phyloP scores from a whole-genome alignment of 2,888 invertebrate species.

The Clunio marinus region DNA sequence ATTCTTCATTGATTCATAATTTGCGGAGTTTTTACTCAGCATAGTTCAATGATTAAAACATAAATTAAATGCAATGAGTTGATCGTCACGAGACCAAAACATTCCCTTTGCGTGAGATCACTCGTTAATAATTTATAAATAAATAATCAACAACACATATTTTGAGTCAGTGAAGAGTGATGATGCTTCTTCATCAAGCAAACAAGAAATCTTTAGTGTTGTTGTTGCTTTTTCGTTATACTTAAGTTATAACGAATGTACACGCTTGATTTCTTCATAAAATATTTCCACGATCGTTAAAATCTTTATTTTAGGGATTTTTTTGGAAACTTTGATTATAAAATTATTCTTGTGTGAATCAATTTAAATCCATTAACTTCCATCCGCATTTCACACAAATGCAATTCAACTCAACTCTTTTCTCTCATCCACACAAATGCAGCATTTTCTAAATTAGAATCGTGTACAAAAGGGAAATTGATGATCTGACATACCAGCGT shows the following conservation, averaged over 20 bases:
- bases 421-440: background rate
- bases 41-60: too few relatives aligned
- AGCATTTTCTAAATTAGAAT: background rate
- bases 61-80: too few relatives aligned
- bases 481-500: too few relatives aligned
- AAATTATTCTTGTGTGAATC: background rate
- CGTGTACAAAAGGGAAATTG: background rate
- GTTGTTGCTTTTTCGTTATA: too few relatives aligned
- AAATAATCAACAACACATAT: background rate
- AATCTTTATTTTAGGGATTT: background rate
- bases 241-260: too few relatives aligned
- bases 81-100: background rate
- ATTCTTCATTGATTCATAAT: too few relatives aligned
- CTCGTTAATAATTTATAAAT: background rate
- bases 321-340: background rate
- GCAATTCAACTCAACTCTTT: conserved; percentile 8
- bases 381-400: conserved; percentile 6
- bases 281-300: too few relatives aligned
- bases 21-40: too few relatives aligned
- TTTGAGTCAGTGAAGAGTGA: too few relatives aligned
- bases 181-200: too few relatives aligned
- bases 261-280: too few relatives aligned
- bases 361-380: conserved; percentile 4
- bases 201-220: too few relatives aligned
- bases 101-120: background rate